Evolutionary conservation across 2,888 invertebrate species (phyloP).

Genomic region (Leucophora obtusa): DNA sequence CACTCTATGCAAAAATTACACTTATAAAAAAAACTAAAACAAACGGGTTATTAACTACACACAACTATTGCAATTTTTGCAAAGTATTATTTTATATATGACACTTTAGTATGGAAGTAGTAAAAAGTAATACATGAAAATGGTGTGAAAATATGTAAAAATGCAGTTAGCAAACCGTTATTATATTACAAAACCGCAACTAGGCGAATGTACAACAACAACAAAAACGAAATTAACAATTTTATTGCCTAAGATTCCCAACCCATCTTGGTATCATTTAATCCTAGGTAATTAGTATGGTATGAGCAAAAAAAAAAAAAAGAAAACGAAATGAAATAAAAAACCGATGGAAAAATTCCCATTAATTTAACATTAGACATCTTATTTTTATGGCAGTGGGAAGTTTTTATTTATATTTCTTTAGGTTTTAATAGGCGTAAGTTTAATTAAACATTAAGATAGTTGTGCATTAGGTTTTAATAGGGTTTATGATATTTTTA

Average conservation of each 20-base stretch:
- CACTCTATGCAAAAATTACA: constrained; percentile 10
- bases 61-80: constrained; percentile 30
- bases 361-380: constrained; percentile 45
- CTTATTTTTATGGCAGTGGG: constrained; percentile 44
- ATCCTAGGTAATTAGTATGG: constrained; percentile 43
- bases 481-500: not conserved
- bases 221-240: not conserved
- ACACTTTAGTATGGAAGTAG: constrained; percentile 34
- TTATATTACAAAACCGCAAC: constrained; percentile 49
- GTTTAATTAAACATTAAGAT: constrained; percentile 39
- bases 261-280: constrained; percentile 24
- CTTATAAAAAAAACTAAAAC: constrained; percentile 26
- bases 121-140: constrained; percentile 26
- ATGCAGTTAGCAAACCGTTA: constrained; percentile 51
- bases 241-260: constrained; percentile 42
- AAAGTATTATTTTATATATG: constrained; percentile 43
- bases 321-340: not conserved
- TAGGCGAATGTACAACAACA: constrained; percentile 5
- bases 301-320: not conserved
- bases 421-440: constrained; percentile 2
- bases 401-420: constrained; percentile 30
- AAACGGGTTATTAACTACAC: constrained; percentile 47
- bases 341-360: constrained; percentile 16
- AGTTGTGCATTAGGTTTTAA: not conserved
- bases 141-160: constrained; percentile 52